phyloP scores from a whole-genome alignment of 2,797 vertebrate species.

The Phalanger gymnotis region DNA sequence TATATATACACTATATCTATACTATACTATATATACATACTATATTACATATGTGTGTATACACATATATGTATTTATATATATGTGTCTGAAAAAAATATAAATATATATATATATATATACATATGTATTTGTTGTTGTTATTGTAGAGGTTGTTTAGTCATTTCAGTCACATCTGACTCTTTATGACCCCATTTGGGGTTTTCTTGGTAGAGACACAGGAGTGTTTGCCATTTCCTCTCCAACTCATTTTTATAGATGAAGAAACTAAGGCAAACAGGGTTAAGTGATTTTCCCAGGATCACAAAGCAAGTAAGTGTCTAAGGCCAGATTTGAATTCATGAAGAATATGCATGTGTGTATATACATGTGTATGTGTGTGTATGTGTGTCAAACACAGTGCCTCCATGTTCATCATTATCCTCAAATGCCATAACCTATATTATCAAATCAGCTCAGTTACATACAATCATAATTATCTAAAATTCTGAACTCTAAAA shows the following conservation, averaged over 20 bases:
- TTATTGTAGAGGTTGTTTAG: not conserved
- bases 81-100: too few species aligned
- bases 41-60: too few species aligned
- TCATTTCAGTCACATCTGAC: not conserved
- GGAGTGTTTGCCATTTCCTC: not conserved
- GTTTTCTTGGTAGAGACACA: not conserved
- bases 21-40: not conserved
- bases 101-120: too few species aligned
- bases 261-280: slow-evolving; percentile 8
- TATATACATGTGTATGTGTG: fast-evolving
- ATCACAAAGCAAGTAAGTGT: not conserved
- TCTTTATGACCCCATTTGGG: not conserved
- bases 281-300: not conserved
- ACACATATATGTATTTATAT: too few species aligned
- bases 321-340: not conserved
- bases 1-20: too few species aligned
- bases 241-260: not conserved
- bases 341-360: not conserved
- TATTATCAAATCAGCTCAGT: not conserved
- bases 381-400: not conserved
- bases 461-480: not conserved
- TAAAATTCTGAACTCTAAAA: not conserved
- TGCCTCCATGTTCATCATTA: not conserved
- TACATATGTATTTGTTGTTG: too few species aligned
- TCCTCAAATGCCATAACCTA: not conserved